These are phyloP conservation scores for Nephrotoma appendiculata DNA, from an alignment of 2,888 invertebrate species.

Conservation along the genomic window DNA sequence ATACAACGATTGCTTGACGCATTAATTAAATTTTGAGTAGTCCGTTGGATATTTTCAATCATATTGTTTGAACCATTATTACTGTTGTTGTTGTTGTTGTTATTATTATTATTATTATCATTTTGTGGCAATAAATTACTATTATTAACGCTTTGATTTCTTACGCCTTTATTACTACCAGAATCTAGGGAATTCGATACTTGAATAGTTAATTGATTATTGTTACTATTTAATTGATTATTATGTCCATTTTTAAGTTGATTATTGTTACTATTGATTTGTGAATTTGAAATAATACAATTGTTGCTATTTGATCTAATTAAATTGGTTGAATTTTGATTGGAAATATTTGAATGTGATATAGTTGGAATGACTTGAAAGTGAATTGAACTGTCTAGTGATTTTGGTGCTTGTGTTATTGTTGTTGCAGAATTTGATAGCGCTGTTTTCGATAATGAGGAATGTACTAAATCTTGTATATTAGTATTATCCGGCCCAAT, in stretches of 20 bases:
- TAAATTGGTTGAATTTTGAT: conserved; percentile 5
- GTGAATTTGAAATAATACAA: neutral
- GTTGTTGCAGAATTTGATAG: conserved; percentile 9
- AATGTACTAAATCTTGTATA: conserved; percentile 24
- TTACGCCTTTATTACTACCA: conserved; percentile 15
- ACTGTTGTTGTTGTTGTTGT: conserved; percentile 32
- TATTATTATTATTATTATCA: conserved; percentile 26
- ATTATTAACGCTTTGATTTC: conserved; percentile 13
- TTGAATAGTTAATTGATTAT: conserved; percentile 9
- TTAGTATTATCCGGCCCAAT: conserved; percentile 19
- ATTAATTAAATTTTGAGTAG: conserved; percentile 27
- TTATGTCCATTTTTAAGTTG: conserved; percentile 2
- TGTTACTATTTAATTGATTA: conserved; percentile 3
- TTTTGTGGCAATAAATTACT: conserved; percentile 12
- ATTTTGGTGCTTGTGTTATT: conserved; percentile 12
- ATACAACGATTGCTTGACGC: conserved; percentile 14
- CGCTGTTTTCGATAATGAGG: conserved; percentile 16
- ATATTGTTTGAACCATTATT: conserved; percentile 21
- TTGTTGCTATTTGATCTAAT: neutral
- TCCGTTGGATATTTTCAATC: conserved; percentile 13
- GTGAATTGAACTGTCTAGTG: conserved; percentile 23
- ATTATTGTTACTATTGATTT: conserved; percentile 3
- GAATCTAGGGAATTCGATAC: conserved; percentile 15
- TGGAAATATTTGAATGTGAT: conserved; percentile 11
- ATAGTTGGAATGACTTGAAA: conserved; percentile 24